phyloP scores from a whole-genome alignment of 2,888 invertebrate genomes.

The Plagodis dolabraria region DNA sequence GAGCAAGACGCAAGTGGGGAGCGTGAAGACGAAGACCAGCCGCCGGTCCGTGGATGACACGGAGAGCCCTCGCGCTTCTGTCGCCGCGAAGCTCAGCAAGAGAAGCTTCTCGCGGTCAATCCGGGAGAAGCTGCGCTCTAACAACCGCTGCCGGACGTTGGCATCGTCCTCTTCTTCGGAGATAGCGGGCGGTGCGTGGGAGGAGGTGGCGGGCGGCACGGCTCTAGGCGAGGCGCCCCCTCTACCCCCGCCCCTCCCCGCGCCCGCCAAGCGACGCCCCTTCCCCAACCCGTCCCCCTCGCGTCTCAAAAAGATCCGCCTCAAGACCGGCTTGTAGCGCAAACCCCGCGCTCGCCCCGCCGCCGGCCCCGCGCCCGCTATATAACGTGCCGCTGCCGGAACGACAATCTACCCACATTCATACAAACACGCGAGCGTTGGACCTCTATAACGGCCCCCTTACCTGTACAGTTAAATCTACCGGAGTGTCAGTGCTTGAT shows the following conservation, averaged over 20 bases:
- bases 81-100: slow-evolving; percentile 61
- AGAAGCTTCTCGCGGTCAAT: slow-evolving; percentile 60
- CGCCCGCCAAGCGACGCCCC: slow-evolving; percentile 40
- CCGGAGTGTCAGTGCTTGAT: too few relatives aligned
- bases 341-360: slow-evolving; percentile 56
- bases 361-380: slow-evolving; percentile 1
- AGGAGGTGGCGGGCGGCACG: slow-evolving; percentile 63
- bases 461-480: too few relatives aligned
- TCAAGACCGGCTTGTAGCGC: slow-evolving; percentile 73
- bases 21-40: slow-evolving; percentile 58
- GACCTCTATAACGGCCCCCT: too few relatives aligned
- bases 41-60: slow-evolving; percentile 67
- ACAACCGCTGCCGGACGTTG: slow-evolving; percentile 52
- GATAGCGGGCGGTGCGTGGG: slow-evolving; percentile 55
- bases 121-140: slow-evolving; percentile 42
- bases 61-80: slow-evolving; percentile 57
- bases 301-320: slow-evolving; percentile 75
- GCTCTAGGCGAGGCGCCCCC: slow-evolving; percentile 11
- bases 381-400: too few relatives aligned
- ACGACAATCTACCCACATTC: too few relatives aligned
- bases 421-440: too few relatives aligned
- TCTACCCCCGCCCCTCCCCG: background rate
- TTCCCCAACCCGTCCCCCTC: slow-evolving; percentile 61
- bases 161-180: slow-evolving; percentile 71
- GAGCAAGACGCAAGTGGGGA: slow-evolving; percentile 64